Evolutionary conservation across 2,113 vertebrate genomes (phyloP).

Genomic region (Sciurus niger): DNA sequence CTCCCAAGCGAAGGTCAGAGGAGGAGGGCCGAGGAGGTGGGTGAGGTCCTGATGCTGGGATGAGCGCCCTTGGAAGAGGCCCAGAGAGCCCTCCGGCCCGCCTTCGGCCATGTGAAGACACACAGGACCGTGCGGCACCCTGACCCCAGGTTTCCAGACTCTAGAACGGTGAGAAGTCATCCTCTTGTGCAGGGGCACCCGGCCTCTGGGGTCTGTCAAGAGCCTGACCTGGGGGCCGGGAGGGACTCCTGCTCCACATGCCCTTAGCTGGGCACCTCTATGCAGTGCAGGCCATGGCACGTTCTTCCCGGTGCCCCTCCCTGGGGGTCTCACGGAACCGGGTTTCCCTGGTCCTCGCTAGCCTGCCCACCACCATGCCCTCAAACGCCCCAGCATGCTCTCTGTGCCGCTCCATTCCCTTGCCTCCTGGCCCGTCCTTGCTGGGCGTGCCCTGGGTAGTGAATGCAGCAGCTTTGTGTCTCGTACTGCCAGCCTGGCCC

Average conservation of each 20-base stretch:
- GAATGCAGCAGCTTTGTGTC: background rate
- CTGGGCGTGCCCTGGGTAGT: background rate
- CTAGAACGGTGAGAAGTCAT: background rate
- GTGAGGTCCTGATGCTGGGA: too few relatives aligned
- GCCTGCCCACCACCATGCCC: rapidly evolving
- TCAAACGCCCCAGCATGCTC: background rate
- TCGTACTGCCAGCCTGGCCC: too few relatives aligned
- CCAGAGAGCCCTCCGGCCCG: too few relatives aligned
- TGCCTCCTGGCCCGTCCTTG: background rate
- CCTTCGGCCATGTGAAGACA: background rate
- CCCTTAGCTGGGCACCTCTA: rapidly evolving
- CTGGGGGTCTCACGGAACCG: rapidly evolving
- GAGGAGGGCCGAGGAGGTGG: too few relatives aligned
- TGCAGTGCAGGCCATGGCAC: rapidly evolving
- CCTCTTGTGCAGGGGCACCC: background rate
- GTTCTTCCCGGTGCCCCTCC: background rate
- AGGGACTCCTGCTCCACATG: rapidly evolving
- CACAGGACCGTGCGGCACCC: too few relatives aligned
- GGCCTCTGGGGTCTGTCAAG: background rate
- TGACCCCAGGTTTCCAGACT: background rate
- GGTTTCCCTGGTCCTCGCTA: too few relatives aligned
- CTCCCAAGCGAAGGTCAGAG: too few relatives aligned
- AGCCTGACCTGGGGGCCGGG: too few relatives aligned
- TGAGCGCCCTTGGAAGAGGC: background rate
- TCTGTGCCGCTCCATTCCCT: rapidly evolving